phyloP scores from a whole-genome alignment of 1,140 invertebrate genomes.

The Diprion similis region DNA sequence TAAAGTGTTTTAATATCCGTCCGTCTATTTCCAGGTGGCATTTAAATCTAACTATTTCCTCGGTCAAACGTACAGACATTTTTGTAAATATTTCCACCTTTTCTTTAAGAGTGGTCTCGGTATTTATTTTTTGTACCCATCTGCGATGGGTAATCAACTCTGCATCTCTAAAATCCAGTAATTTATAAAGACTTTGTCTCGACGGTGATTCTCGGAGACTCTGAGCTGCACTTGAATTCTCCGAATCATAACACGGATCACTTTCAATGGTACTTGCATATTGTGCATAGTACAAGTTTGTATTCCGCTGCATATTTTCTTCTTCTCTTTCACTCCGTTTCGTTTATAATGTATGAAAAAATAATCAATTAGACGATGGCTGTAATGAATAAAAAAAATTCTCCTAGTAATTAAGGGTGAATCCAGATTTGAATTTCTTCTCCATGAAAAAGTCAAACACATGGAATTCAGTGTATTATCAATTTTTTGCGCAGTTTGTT shows the following conservation, averaged over 20 bases:
- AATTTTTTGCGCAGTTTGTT: no score
- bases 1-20: not conserved
- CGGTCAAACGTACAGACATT: conserved; percentile 7
- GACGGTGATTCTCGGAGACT: not conserved
- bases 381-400: no score
- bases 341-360: not conserved
- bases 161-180: not conserved
- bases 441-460: no score
- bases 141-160: not conserved
- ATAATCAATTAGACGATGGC: no score
- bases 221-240: not conserved
- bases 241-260: conserved; percentile 15
- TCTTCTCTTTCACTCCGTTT: not conserved
- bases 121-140: conserved; percentile 12
- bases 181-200: not conserved
- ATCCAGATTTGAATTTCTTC: no score
- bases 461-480: no score
- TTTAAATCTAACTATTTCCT: conserved; percentile 8
- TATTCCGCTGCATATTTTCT: not conserved
- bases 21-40: not conserved
- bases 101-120: not conserved
- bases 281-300: conserved; percentile 23
- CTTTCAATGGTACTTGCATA: conserved; percentile 8
- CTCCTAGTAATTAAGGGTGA: no score
- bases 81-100: not conserved